These are phyloP conservation scores for Latrodectus elegans DNA, from an alignment of 2,888 invertebrate species.

Conservation along the genomic window DNA sequence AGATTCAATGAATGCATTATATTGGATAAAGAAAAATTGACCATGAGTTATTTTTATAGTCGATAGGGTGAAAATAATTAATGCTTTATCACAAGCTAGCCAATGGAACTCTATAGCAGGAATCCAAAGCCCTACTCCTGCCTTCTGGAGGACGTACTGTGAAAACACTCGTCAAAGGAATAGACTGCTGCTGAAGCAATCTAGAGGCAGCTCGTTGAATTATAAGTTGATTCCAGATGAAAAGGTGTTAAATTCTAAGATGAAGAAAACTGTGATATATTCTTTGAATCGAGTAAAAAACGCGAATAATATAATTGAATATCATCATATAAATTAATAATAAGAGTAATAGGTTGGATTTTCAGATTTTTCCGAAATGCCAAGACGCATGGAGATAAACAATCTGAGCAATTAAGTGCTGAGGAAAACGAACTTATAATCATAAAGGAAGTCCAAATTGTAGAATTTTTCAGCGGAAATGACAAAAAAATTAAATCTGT, in stretches of 20 bases:
- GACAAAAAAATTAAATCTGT: constrained; percentile 15
- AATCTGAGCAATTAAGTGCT: neutral
- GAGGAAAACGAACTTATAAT: constrained; percentile 21
- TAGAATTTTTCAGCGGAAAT: neutral
- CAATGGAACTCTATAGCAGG: constrained; percentile 4
- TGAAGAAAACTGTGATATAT: constrained; percentile 1
- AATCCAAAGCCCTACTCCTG: neutral
- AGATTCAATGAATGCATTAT: constrained; percentile 55
- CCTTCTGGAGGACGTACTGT: constrained; percentile 6
- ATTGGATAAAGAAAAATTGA: constrained; percentile 68
- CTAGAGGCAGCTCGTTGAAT: neutral
- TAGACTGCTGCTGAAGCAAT: neutral
- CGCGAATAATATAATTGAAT: neutral
- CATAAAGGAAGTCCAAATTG: constrained; percentile 17
- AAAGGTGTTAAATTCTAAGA: constrained; percentile 1
- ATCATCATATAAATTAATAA: constrained; percentile 7
- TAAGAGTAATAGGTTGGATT: neutral
- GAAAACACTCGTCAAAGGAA: neutral
- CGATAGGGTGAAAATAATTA: constrained; percentile 72
- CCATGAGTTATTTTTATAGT: constrained; percentile 70
- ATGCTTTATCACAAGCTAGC: constrained; percentile 5
- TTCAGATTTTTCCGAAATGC: constrained; percentile 6
- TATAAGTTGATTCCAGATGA: neutral
- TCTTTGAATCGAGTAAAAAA: neutral
- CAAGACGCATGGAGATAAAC: neutral